Evolutionary conservation across 2,888 invertebrate genomes (phyloP), one percentile per base, ranked within the genome.

Genomic region (Erannis defoliaria): DNA sequence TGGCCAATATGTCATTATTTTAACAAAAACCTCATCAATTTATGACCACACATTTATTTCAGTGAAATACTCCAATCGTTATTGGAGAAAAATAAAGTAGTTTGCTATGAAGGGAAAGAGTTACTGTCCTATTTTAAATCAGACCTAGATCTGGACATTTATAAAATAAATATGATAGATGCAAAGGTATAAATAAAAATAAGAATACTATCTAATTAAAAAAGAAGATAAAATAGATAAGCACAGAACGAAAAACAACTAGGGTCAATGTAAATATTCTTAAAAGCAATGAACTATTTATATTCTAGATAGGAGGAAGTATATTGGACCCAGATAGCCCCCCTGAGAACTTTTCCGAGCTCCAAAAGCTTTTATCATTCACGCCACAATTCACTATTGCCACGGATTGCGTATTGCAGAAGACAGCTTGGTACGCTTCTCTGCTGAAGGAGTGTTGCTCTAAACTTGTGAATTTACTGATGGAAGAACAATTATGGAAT

Each of bases 281-380:
- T n/a, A n/a, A n/a, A n/a, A n/a, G n/a, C n/a, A n/a, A n/a, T n/a
- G n/a, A n/a, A n/a, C n/a, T 56, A 60, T 37, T 12, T n/a, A 16
- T 42, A 31, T 40, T 43, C 6, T 70, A 90, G 89, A 85, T 93
- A 29, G 93, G 86, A 1, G 87, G 82, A 14, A 82, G 85, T 74
- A 77, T 94, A 0, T 50, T 94, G 43, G 84, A 89, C 18, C 89
- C 93, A 1, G 93, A 93, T 53, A 79, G 85, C 46, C 84, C 88
- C 0, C 87, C 89, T 6, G 81, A 82, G 18, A 80, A 78, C 37
- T 93, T 93, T 67, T 69, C 77, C 9, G 83, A 84, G 12, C 67
- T 90, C 0, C 85, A 90, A 63, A 83, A 82, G 66, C 54, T 84
- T 9, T 23, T 90, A 18, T 74, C 73, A 0, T 76, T 70, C 37